A percentile compares a stretch with the other conserved stretches of the same genome.
phyloP scores from a whole-genome alignment of 2,113 vertebrate species.

The Labrus mixtus region DNA sequence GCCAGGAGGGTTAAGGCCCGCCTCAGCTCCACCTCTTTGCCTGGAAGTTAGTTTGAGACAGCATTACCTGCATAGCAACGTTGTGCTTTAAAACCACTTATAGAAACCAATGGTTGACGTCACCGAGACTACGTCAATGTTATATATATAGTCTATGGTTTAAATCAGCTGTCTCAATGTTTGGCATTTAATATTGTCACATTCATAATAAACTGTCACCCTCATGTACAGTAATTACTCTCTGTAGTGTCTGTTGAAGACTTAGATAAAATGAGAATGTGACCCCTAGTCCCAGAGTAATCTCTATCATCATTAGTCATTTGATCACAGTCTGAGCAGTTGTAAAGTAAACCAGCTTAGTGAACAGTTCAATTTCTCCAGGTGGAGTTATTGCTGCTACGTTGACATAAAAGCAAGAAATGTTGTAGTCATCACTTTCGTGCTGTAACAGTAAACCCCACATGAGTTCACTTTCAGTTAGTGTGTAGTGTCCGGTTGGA shows the following conservation, averaged over 20 bases:
- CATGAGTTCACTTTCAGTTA: neutral
- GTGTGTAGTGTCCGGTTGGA: neutral
- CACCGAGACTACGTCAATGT: too few species aligned
- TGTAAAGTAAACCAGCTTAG: neutral
- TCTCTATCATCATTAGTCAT: slow-evolving; percentile 25
- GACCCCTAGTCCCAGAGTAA: slow-evolving; percentile 8
- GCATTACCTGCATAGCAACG: too few species aligned
- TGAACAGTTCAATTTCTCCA: neutral
- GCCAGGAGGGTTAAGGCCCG: too few species aligned
- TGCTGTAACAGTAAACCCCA: neutral
- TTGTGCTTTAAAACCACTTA: too few species aligned
- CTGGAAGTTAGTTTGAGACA: too few species aligned
- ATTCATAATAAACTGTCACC: neutral
- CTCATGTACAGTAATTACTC: neutral
- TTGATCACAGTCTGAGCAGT: neutral
- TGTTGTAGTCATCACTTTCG: neutral
- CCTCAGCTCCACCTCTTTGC: too few species aligned
- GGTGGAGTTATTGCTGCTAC: slow-evolving; percentile 2
- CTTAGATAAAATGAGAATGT: neutral
- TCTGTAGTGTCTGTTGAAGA: neutral
- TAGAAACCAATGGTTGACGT: too few species aligned
- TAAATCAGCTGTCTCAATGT: neutral
- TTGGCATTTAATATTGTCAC: neutral
- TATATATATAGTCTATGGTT: neutral
- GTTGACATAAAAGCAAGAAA: neutral